Percentiles rank a stretch among this genome's conserved stretches.
Conservation (phyloP, 2,888 invertebrate genomes). For the Scelioninae gen. 2 region DNA sequence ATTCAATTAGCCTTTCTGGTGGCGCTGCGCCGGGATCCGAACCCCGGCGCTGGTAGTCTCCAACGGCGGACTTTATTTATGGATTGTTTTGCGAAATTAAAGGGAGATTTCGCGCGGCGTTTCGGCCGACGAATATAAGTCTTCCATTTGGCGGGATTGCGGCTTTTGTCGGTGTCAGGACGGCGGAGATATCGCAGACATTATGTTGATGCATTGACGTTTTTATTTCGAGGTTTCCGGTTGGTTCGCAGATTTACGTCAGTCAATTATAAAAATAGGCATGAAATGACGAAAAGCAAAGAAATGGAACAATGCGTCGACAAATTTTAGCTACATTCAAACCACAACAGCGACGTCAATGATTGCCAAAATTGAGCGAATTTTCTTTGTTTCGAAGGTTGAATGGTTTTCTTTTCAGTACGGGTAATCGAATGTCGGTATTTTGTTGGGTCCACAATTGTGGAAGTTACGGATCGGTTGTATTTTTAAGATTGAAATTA, state of each 20-base stretch:
- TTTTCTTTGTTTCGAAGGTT: too few relatives aligned
- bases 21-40: slow-evolving; percentile 39
- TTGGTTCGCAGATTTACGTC: background rate
- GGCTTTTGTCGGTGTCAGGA: slow-evolving; percentile 16
- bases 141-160: slow-evolving; percentile 17
- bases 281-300: too few relatives aligned
- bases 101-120: slow-evolving; percentile 61
- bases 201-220: slow-evolving; percentile 2
- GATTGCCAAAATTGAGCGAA: too few relatives aligned
- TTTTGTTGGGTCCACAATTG: too few relatives aligned
- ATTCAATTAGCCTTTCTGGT: slow-evolving; percentile 70
- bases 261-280: too few relatives aligned
- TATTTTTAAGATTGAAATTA: too few relatives aligned
- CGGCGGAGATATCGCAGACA: slow-evolving; percentile 14
- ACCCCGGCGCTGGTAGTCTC: slow-evolving; percentile 51
- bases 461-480: too few relatives aligned
- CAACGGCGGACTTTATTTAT: slow-evolving; percentile 65
- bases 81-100: slow-evolving; percentile 70
- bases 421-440: too few relatives aligned
- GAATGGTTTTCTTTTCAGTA: too few relatives aligned
- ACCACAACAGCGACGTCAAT: too few relatives aligned
- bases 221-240: background rate
- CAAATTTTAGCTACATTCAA: too few relatives aligned
- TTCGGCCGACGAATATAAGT: slow-evolving; percentile 57
- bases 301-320: too few relatives aligned